These are phyloP conservation scores for Limonius californicus DNA, from an alignment of 1,140 invertebrate species.

Conservation along the genomic window DNA sequence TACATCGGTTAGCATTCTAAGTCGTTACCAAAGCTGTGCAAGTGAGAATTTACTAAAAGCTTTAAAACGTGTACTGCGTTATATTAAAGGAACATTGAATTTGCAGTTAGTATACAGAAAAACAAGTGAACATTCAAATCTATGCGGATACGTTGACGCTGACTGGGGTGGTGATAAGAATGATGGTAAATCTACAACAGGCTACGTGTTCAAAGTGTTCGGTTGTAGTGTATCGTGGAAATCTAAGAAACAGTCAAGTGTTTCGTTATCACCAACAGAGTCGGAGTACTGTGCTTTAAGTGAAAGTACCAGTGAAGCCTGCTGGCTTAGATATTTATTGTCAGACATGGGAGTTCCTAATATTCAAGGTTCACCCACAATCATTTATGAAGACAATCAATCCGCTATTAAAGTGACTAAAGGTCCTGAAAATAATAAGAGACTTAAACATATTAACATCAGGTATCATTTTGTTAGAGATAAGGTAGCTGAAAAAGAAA, in stretches of 20 bases:
- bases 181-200: not conserved
- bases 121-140: not conserved
- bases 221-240: conserved; percentile 37
- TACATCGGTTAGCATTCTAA: conserved; percentile 7
- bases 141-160: not conserved
- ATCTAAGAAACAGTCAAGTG: conserved; percentile 37
- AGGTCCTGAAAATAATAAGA: conserved; percentile 29
- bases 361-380: too few relatives aligned
- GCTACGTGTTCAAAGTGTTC: conserved; percentile 26
- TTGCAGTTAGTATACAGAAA: not conserved
- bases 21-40: conserved; percentile 18
- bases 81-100: not conserved
- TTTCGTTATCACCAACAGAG: conserved; percentile 48
- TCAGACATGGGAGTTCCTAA: conserved; percentile 26
- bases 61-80: not conserved
- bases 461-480: conserved; percentile 31
- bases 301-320: too few relatives aligned
- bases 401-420: too few relatives aligned
- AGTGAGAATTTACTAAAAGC: conserved; percentile 1
- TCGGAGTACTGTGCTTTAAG: conserved; percentile 44
- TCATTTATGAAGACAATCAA: conserved; percentile 38
- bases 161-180: too few relatives aligned
- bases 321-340: conserved; percentile 37
- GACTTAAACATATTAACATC: too few relatives aligned
- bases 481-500: too few relatives aligned